phyloP scores from a whole-genome alignment of 2,888 invertebrate genomes.

The Phyllotreta cruciferae region DNA sequence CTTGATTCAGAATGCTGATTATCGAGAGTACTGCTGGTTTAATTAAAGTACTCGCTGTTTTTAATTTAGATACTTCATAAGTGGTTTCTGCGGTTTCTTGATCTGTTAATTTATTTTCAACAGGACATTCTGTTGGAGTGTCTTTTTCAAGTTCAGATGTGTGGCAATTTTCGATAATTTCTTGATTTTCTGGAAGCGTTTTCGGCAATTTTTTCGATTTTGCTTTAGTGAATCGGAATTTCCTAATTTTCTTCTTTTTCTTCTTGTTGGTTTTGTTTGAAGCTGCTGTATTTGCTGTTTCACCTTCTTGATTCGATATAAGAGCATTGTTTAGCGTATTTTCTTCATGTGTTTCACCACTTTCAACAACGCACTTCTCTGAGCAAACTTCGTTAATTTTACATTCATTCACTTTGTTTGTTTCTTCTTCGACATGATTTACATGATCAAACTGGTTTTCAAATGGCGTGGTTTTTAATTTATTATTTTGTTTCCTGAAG shows the following conservation, averaged over 20 bases:
- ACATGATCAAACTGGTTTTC: no score
- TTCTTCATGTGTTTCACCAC: neutral
- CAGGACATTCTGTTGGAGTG: neutral
- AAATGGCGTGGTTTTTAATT: neutral
- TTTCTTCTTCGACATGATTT: no score
- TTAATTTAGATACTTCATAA: no score
- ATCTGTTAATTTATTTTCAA: neutral
- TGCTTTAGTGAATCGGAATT: conserved; percentile 1
- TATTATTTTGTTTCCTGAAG: conserved; percentile 25
- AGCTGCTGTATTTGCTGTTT: neutral
- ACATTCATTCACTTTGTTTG: no score
- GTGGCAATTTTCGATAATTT: neutral
- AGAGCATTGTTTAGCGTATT: neutral
- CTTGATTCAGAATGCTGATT: conserved; percentile 6
- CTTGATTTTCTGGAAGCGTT: neutral
- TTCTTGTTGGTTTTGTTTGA: conserved; percentile 10
- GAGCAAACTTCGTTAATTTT: no score
- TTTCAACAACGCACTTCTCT: neutral
- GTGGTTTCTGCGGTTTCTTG: neutral
- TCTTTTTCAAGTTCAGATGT: neutral
- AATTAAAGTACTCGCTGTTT: neutral
- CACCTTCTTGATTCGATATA: no score
- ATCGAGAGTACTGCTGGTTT: conserved; percentile 10
- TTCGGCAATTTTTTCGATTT: neutral
- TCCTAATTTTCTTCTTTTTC: neutral